Evolutionary conservation across 2,888 invertebrate species (phyloP), one percentile per base, ranked within the genome.

Genomic region (Temnothorax rugatulus): DNA sequence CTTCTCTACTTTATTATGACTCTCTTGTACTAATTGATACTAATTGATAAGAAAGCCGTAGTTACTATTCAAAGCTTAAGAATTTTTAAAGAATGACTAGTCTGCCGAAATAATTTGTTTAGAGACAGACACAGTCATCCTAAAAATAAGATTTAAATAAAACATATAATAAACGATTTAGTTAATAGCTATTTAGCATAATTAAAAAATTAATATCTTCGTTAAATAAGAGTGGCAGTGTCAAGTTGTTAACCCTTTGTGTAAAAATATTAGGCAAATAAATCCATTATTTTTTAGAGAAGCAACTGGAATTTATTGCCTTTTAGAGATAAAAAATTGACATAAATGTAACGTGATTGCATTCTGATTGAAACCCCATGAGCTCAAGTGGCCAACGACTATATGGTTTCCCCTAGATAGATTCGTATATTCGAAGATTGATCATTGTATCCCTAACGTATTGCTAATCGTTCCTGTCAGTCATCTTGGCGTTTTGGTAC

Each of bases 391-490:
- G 54, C 25, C 29, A 66, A 66, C 52, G 2, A 69, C 52, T 34
- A 5, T 52, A 68, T 29, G 68, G 47, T 73, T 59, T 61, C 47
- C 73, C 73, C 59, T 34, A 50, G 54, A 21, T 71, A 47, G 73
- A 71, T 68, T 75, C 41, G 52, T 79, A n/a, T 63, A 57, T 41
- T 64, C 73, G 73, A 61, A 73, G 88, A 83, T 89, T 86, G 77
- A 89, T 87, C 89, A 82, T 88, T 84, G 88, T 81, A 63, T 86
- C 85, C 87, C 89, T 86, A 87, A 88, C 82, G 83, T 89, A 91
- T 90, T 87, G 86, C 90, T 92, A 92, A 93, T 93, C 92, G 89
- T 84, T 82, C 82, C 87, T 86, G 92, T 92, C 92, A 91, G 83
- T 93, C 92, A 93, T 92, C 91, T 91, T 87, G 92, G 87, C 87